Conservation (phyloP, 2,113 vertebrate genomes). For the Chinchilla lanigera region DNA sequence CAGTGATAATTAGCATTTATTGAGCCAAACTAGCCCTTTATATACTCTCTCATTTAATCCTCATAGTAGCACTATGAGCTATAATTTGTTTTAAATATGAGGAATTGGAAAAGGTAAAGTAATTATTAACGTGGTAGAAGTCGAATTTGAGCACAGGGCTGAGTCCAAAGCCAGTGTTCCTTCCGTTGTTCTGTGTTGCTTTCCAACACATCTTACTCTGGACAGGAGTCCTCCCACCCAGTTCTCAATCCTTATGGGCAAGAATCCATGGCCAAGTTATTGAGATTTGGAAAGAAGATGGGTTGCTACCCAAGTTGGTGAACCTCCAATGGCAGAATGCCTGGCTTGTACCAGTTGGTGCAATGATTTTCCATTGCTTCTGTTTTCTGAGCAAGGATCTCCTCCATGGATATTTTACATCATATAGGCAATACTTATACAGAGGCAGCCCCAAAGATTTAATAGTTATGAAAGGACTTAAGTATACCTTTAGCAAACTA, state of each 20-base stretch:
- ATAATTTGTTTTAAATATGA: constrained; percentile 25
- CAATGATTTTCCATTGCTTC: not conserved
- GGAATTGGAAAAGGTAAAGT: not conserved
- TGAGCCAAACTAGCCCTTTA: not conserved
- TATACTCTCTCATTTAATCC: not conserved
- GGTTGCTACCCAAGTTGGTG: not conserved
- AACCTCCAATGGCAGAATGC: not conserved
- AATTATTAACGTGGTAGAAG: not conserved
- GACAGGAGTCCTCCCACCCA: not conserved
- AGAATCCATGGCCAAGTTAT: not conserved
- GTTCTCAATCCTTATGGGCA: not conserved
- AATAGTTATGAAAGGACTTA: not conserved
- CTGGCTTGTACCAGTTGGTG: not conserved
- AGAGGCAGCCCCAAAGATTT: not conserved
- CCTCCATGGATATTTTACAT: not conserved
- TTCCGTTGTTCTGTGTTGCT: not conserved
- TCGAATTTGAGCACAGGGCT: not conserved
- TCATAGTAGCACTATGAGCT: not conserved
- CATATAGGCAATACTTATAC: not conserved
- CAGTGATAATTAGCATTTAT: not conserved
- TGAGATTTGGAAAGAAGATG: not conserved
- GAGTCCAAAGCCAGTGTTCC: not conserved
- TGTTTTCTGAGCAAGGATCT: not conserved
- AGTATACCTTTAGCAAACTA: not conserved
- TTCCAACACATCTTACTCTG: not conserved